Conservation (phyloP, 2,888 invertebrate genomes). For the Hyppa rectilinea region DNA sequence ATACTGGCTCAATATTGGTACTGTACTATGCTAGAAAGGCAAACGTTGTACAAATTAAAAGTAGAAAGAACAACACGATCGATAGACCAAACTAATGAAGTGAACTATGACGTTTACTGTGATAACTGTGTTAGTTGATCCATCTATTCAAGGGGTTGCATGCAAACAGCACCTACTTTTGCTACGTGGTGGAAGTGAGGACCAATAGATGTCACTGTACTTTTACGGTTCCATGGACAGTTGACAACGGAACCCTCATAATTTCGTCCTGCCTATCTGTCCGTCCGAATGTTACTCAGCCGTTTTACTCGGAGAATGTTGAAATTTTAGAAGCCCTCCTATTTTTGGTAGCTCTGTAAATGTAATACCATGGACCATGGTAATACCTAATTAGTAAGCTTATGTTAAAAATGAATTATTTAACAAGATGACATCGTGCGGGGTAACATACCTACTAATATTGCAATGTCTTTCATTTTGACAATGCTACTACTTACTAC, state of each 20-base stretch:
- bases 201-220: neutral
- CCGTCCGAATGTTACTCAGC: neutral
- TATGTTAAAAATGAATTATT: no score
- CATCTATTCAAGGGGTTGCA: neutral
- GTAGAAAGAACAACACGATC: neutral
- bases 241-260: neutral
- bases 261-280: neutral
- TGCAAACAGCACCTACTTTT: neutral
- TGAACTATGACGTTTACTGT: neutral
- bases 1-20: neutral
- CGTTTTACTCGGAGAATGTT: no score
- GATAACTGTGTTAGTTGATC: neutral
- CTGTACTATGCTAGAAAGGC: neutral
- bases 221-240: no score
- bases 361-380: no score
- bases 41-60: no score
- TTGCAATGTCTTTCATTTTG: no score
- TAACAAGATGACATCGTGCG: no score
- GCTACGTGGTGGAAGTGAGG: neutral
- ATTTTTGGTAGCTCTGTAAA: no score
- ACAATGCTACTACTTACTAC: no score
- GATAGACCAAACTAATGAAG: neutral
- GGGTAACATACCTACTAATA: no score
- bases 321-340: no score
- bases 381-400: no score